Conservation (phyloP, 2,888 invertebrate species). For the Oconnorella tubifera region DNA sequence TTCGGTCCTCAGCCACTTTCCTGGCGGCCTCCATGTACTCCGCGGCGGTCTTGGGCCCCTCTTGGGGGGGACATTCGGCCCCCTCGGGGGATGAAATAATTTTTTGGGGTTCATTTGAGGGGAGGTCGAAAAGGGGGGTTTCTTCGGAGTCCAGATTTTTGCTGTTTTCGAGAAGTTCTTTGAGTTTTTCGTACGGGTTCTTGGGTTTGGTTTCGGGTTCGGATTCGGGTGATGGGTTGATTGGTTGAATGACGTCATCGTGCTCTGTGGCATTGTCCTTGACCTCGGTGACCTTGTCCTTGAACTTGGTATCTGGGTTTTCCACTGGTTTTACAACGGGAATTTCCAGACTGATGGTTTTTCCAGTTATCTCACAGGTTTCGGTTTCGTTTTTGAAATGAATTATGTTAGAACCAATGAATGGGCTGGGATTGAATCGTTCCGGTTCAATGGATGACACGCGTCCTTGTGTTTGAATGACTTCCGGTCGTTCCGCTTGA, state of each 20-base stretch:
- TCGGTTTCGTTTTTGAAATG: neutral
- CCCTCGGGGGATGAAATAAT: neutral
- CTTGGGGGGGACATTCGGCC: neutral
- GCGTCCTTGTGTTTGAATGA: too few species aligned
- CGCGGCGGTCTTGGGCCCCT: conserved; percentile 10
- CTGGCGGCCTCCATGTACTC: conserved; percentile 5
- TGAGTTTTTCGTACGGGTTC: conserved; percentile 11
- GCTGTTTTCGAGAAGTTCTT: conserved; percentile 6
- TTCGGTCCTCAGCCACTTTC: conserved; percentile 1
- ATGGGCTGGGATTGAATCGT: neutral
- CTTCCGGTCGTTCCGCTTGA: neutral
- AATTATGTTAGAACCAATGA: neutral
- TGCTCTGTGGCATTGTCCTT: neutral
- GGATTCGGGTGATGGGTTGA: neutral
- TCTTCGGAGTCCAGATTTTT: neutral
- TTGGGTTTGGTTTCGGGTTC: neutral
- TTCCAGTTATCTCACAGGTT: neutral
- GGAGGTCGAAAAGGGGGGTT: neutral
- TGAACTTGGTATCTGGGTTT: neutral
- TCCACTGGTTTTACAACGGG: neutral
- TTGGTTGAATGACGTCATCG: neutral
- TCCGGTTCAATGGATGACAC: neutral
- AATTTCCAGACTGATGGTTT: neutral
- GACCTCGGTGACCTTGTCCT: neutral
- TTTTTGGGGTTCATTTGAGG: neutral